A percentile compares a stretch with the other conserved stretches of the same genome.
Conservation (phyloP, 2,888 invertebrate genomes). For the Agriopis marginaria region DNA sequence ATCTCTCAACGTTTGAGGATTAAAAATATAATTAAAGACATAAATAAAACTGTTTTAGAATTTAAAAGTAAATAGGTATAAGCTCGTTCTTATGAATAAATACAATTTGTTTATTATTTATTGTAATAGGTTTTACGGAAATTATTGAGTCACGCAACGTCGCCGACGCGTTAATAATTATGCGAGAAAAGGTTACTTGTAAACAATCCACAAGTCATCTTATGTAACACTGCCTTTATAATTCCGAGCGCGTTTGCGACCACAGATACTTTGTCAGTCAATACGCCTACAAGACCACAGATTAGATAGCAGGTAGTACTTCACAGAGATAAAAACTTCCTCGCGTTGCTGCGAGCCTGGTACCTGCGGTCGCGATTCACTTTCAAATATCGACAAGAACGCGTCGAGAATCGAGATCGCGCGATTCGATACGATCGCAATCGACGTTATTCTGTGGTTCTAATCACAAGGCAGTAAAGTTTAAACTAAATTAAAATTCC, state of each 20-base stretch:
- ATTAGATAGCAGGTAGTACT: conserved; percentile 3
- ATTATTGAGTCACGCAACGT: conserved; percentile 20
- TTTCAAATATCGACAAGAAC: conserved; percentile 67
- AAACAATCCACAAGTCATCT: conserved; percentile 30
- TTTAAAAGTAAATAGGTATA: conserved; percentile 11
- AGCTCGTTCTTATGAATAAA: conserved; percentile 11
- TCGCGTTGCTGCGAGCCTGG: conserved; percentile 61
- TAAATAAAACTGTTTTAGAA: conserved; percentile 24
- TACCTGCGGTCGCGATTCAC: conserved; percentile 65
- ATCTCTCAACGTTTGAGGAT: conserved; percentile 29
- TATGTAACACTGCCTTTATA: conserved; percentile 32
- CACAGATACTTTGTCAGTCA: conserved; percentile 13
- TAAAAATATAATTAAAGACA: conserved; percentile 28
- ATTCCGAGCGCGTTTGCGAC: conserved; percentile 24
- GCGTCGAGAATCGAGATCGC: conserved; percentile 43
- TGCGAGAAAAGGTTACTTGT: conserved; percentile 24
- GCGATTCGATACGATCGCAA: conserved; percentile 39
- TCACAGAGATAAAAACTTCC: conserved; percentile 41
- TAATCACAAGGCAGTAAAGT: conserved; percentile 21
- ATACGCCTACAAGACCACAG: conserved; percentile 12
- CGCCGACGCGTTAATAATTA: conserved; percentile 1
- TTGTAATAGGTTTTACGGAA: conserved; percentile 8
- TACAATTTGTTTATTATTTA: conserved; percentile 20
- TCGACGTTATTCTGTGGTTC: conserved; percentile 11
- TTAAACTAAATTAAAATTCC: conserved; percentile 10